phyloP scores from a whole-genome alignment of 1,140 invertebrate species.

The Coenobita brevimanus region DNA sequence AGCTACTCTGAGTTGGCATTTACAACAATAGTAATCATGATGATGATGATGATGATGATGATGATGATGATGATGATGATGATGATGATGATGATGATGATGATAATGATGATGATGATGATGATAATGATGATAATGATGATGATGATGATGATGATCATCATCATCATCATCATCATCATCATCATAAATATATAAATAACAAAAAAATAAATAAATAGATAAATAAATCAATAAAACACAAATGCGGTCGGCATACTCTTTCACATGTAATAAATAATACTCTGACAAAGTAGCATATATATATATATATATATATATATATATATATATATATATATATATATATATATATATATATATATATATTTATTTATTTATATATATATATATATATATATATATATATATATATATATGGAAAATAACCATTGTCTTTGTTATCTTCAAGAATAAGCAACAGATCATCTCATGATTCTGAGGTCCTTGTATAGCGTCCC shows the following conservation, averaged over 20 bases:
- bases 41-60: conserved; percentile 4
- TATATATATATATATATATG: conserved; percentile 9
- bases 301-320: neutral
- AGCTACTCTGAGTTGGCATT: too few species aligned
- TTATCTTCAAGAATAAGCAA: neutral
- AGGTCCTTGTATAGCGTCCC: neutral
- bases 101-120: neutral
- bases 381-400: conserved; percentile 21
- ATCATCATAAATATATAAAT: too few species aligned
- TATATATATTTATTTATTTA: conserved; percentile 50
- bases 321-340: conserved; percentile 39
- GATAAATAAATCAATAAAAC: too few species aligned
- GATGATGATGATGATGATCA: neutral
- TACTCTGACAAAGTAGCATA: neutral
- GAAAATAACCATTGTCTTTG: neutral
- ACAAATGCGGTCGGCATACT: neutral
- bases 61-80: conserved; percentile 4
- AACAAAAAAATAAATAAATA: too few species aligned
- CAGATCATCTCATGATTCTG: neutral
- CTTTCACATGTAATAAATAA: neutral
- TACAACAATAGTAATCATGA: neutral
- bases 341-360: conserved; percentile 48
- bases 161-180: neutral
- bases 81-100: conserved; percentile 4
- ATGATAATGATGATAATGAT: neutral